Conservation (phyloP, 92 coral and sea anemone species). For the Porites evermanni region DNA sequence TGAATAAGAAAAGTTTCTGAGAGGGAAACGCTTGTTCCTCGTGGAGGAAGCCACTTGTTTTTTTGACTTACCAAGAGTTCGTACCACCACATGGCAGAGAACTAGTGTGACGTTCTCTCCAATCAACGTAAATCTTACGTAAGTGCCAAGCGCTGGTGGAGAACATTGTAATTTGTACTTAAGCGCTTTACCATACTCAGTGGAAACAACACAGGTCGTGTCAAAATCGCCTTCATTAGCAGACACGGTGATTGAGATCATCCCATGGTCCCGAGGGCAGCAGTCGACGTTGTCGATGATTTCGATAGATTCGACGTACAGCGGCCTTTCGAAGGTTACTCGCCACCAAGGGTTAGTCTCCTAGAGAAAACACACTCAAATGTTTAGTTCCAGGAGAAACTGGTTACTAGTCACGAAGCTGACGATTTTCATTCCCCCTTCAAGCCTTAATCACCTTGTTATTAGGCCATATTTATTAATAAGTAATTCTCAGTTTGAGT, state of each 20-base stretch:
- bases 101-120: slow-evolving; percentile 25
- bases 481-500: too few species aligned
- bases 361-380: background rate
- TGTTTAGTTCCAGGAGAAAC: too few species aligned
- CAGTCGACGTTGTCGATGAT: slow-evolving; percentile 19
- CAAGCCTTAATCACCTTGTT: too few species aligned
- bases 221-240: background rate
- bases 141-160: slow-evolving; percentile 10
- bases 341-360: slow-evolving; percentile 47
- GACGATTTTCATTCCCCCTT: background rate
- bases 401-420: too few species aligned
- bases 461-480: too few species aligned
- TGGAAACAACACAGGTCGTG: slow-evolving; percentile 4
- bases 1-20: too few species aligned
- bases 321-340: slow-evolving; percentile 10
- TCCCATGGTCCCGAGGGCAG: slow-evolving; percentile 31
- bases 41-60: background rate
- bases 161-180: slow-evolving; percentile 4
- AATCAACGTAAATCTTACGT: slow-evolving; percentile 4
- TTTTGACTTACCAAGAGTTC: slow-evolving; percentile 12
- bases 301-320: slow-evolving; percentile 23
- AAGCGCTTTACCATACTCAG: background rate
- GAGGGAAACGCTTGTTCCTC: too few species aligned
- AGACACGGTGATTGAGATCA: slow-evolving; percentile 8
- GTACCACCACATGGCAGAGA: slow-evolving; percentile 21